Evolutionary conservation across 2,797 vertebrate genomes (phyloP), one percentile per base, ranked within the genome.

Genomic region (Cirrhinus mrigala): DNA sequence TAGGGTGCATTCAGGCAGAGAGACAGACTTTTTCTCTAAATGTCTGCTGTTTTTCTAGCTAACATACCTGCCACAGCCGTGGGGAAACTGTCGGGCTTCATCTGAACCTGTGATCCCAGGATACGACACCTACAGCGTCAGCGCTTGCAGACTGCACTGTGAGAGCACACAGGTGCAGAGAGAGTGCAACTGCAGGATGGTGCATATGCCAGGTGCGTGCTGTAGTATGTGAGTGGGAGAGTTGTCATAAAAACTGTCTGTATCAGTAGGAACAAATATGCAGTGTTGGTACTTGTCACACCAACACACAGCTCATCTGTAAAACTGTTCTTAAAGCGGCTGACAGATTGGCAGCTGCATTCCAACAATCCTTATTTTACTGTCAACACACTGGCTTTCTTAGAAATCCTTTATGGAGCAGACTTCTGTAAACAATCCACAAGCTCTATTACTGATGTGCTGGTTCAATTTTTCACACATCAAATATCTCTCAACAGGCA

Each of bases 11-110:
- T 75, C 71, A 64, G n/a, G 58, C 81, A 64, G 56, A 52, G 22
- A 83, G 44, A 64, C 56, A 62, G 15, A 44, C 48, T 40, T 64
- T 83, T 11, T 66, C 9, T 74, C 12, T 24, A 33, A 83, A 52
- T 24, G 50, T 85, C 70, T 85, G n/a, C 6, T 50, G 9, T 85
- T 73, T 85, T 44, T 83, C 50, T 94, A 99, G 98, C 94, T 99
- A 92, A 99, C 97, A 73, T 99, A 99, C 92, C 94, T 99, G 94
- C 98, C 98, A 3, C 97, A 98, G 94, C 98, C 98, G 0, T 99
- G 98, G 98, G 98, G 98, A 56, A 98, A 97, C 94, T 99, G 98
- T 93, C 96, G 97, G 88, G 94, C 96, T 69, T 96, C 95, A 85
- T 94, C 96, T 85, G 97, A 97, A 87, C 95, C 97, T 90, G 95